These are phyloP conservation scores for Hippocampus abdominalis DNA, from an alignment of 2,113 vertebrate species.

Conservation along the genomic window DNA sequence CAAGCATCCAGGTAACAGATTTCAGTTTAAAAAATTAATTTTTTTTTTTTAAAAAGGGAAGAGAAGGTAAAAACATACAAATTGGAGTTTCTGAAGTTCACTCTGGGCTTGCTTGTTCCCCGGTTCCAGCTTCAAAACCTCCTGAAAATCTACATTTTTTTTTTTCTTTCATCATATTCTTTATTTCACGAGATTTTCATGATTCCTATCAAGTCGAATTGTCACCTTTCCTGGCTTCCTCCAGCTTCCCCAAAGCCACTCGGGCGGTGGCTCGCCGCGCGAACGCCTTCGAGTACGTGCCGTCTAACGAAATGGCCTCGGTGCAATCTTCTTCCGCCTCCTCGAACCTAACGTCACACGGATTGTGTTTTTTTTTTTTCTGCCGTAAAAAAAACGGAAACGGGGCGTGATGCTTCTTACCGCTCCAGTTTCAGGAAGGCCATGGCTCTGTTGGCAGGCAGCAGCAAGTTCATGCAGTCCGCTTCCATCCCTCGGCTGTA, in stretches of 20 bases:
- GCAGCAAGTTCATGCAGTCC: conserved; percentile 83
- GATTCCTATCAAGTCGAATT: no score
- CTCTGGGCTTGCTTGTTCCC: conserved; percentile 92
- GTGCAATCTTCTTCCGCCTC: conserved; percentile 92
- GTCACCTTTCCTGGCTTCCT: conserved; percentile 84
- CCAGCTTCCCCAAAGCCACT: conserved; percentile 79
- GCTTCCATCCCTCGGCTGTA: conserved; percentile 87
- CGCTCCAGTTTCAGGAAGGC: conserved; percentile 87
- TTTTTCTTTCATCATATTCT: no score
- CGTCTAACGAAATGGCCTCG: conserved; percentile 81
- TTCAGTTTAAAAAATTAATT: no score
- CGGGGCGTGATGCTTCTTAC: conserved; percentile 57
- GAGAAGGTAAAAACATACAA: conserved; percentile 63
- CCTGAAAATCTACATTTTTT: conserved; percentile 82
- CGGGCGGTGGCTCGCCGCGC: conserved; percentile 89
- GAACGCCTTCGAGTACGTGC: conserved; percentile 89
- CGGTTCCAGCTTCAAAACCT: conserved; percentile 86
- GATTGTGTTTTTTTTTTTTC: not conserved
- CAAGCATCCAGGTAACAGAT: not conserved
- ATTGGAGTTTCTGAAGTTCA: conserved; percentile 85
- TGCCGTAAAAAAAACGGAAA: not conserved
- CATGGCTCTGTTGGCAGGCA: conserved; percentile 98
- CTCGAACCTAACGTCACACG: conserved; percentile 68
- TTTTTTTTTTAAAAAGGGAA: no score
- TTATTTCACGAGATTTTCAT: no score